These are phyloP conservation scores for Drosophila pruinosa DNA, from an alignment of 1,140 invertebrate genomes.

Conservation along the genomic window DNA sequence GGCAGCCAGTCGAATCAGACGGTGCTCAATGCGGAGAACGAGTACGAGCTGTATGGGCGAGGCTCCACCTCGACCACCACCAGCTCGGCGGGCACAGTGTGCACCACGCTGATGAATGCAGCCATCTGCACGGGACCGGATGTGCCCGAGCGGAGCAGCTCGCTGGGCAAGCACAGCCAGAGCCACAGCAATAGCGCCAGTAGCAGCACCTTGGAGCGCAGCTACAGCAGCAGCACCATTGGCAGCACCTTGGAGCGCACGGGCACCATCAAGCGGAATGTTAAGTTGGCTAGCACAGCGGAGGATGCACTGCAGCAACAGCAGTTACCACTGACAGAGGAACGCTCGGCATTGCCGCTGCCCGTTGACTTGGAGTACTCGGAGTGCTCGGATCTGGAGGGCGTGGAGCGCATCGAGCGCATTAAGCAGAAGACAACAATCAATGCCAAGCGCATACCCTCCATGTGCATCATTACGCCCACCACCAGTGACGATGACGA, in stretches of 20 bases:
- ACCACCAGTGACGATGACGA: slow-evolving; percentile 93
- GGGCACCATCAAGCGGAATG: slow-evolving; percentile 84
- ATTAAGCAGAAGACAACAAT: slow-evolving; percentile 94
- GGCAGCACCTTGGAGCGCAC: slow-evolving; percentile 82
- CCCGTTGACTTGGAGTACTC: slow-evolving; percentile 85
- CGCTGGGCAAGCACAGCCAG: slow-evolving; percentile 84
- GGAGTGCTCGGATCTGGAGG: slow-evolving; percentile 93
- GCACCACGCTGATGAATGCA: slow-evolving; percentile 87
- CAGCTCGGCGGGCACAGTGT: slow-evolving; percentile 94
- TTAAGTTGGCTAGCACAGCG: slow-evolving; percentile 41
- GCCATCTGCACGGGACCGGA: slow-evolving; percentile 84
- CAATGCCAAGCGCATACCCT: slow-evolving; percentile 93
- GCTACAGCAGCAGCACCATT: slow-evolving; percentile 84
- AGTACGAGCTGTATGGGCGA: slow-evolving; percentile 94
- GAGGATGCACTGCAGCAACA: slow-evolving; percentile 23
- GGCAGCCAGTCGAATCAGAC: slow-evolving; percentile 84
- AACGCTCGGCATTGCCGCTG: slow-evolving; percentile 37
- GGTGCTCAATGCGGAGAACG: slow-evolving; percentile 89
- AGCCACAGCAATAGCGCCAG: slow-evolving; percentile 84
- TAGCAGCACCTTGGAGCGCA: slow-evolving; percentile 81
- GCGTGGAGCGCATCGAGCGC: slow-evolving; percentile 91
- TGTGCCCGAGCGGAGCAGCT: slow-evolving; percentile 90
- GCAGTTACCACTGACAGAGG: slow-evolving; percentile 12
- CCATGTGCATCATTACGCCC: slow-evolving; percentile 95
- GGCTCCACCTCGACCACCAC: slow-evolving; percentile 95